Conservation (phyloP, 2,888 invertebrate species). For the Zele albiditarsus region DNA sequence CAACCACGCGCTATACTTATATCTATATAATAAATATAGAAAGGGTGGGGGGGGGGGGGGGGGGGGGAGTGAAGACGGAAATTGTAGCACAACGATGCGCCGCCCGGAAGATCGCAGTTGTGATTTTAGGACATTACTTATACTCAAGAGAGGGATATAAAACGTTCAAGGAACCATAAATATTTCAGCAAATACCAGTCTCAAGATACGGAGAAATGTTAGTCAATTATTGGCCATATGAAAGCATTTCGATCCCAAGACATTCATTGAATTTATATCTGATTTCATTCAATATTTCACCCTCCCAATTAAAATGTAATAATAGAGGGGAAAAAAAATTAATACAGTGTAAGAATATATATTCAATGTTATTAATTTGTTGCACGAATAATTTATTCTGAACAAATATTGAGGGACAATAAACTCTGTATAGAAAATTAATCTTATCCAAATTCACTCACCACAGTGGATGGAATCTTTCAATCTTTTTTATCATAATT, state of each 20-base stretch:
- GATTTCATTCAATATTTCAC: neutral
- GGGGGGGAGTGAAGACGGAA: neutral
- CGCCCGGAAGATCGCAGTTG: slow-evolving; percentile 6
- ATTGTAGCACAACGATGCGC: neutral
- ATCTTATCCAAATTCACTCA: no score
- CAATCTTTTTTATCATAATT: no score
- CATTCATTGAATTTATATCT: neutral
- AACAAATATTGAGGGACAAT: no score
- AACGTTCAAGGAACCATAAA: neutral
- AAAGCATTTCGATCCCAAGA: neutral
- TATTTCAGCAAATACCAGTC: neutral
- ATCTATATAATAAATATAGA: no score
- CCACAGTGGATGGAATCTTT: no score
- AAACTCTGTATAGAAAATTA: no score
- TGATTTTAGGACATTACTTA: neutral
- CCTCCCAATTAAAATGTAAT: neutral
- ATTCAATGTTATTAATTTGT: no score
- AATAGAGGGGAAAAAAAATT: neutral
- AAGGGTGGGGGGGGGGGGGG: no score
- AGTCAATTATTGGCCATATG: no score
- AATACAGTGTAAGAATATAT: no score
- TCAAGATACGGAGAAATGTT: no score
- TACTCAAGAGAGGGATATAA: neutral
- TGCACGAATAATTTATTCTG: no score
- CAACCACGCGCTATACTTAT: neutral